Evolutionary conservation across 2,797 vertebrate species (phyloP).

Genomic region (Sebastes matsubarae): DNA sequence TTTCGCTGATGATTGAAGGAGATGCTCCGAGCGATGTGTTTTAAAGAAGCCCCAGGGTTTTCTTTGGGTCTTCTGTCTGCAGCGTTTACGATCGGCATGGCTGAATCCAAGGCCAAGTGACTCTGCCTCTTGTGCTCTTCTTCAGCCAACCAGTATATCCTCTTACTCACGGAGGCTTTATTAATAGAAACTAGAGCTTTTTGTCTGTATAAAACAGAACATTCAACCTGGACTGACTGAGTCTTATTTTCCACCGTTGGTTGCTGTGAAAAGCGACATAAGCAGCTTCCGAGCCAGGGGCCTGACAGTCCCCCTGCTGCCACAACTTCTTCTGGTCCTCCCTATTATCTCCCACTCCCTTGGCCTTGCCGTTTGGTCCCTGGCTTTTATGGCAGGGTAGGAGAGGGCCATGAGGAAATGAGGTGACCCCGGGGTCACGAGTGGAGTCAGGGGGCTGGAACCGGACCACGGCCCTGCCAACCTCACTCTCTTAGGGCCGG

Average conservation of each 20-base stretch:
- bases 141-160: conserved; percentile 25
- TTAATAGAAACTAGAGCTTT: conserved; percentile 36
- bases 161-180: conserved; percentile 24
- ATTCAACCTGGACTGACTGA: conserved; percentile 7
- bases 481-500: conserved; percentile 58
- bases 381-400: conserved; percentile 85
- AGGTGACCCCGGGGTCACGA: conserved; percentile 84
- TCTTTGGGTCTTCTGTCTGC: conserved; percentile 57
- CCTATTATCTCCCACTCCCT: conserved; percentile 78
- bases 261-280: conserved; percentile 47
- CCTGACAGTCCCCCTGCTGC: conserved; percentile 62
- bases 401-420: conserved; percentile 87
- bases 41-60: conserved; percentile 65
- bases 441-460: conserved; percentile 78
- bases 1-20: conserved; percentile 58
- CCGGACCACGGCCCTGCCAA: conserved; percentile 65
- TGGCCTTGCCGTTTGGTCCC: conserved; percentile 73
- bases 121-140: conserved; percentile 42
- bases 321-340: conserved; percentile 63
- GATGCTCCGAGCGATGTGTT: conserved; percentile 43
- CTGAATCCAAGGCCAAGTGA: conserved; percentile 60
- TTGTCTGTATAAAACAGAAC: conserved; percentile 23
- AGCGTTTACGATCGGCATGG: conserved; percentile 62
- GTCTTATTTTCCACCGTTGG: conserved; percentile 47
- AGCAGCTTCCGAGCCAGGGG: conserved; percentile 59